Evolutionary conservation across 2,888 invertebrate genomes (phyloP).

Genomic region (Protula sp.): DNA sequence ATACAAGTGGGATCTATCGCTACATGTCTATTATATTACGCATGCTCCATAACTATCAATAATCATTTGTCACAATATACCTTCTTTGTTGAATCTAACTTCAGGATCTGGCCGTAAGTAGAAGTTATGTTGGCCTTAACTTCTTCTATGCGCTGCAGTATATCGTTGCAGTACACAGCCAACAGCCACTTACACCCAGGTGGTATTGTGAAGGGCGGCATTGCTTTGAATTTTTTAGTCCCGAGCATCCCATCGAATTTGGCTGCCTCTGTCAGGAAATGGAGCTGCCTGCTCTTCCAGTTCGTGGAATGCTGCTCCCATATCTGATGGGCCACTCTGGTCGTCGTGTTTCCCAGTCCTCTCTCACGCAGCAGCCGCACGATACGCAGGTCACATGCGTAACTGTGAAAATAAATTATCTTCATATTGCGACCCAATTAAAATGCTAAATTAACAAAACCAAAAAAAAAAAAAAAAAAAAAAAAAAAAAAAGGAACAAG

Average conservation of each 20-base stretch:
- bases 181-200: background rate
- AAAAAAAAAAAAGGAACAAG: too few relatives aligned
- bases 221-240: too few relatives aligned
- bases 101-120: background rate
- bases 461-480: too few relatives aligned
- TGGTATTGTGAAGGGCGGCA: background rate
- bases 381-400: constrained; percentile 5
- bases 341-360: constrained; percentile 5
- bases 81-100: background rate
- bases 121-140: background rate
- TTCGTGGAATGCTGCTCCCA: background rate
- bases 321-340: constrained; percentile 2
- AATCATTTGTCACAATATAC: too few relatives aligned
- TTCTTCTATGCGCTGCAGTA: background rate
- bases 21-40: too few relatives aligned
- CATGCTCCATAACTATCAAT: too few relatives aligned
- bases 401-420: too few relatives aligned
- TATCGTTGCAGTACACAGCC: background rate
- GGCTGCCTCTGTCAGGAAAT: background rate
- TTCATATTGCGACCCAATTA: too few relatives aligned
- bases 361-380: constrained; percentile 2
- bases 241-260: too few relatives aligned
- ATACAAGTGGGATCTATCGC: too few relatives aligned
- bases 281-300: background rate
- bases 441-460: too few relatives aligned